A percentile compares a stretch with the other conserved stretches of the same genome.
These are phyloP conservation scores for Caprella mutica DNA, from an alignment of 2,888 invertebrate species.

Conservation along the genomic window DNA sequence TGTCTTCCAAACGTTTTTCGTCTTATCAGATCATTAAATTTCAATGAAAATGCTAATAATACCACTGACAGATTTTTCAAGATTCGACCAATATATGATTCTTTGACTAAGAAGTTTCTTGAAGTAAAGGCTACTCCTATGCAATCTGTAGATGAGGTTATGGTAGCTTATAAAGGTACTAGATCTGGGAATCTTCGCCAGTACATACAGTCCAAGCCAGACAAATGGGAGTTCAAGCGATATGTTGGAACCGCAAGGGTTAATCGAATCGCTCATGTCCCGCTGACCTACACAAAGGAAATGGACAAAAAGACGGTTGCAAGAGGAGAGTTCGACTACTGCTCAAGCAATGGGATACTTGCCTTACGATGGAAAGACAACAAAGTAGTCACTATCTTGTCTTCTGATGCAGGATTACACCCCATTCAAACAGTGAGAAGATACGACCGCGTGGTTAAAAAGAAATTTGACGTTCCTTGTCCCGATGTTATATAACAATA, in stretches of 20 bases:
- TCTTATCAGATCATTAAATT: background rate
- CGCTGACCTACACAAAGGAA: background rate
- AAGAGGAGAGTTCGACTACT: constrained; percentile 1
- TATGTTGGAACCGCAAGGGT: constrained; percentile 1
- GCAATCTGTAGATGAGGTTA: constrained; percentile 17
- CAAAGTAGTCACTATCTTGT: constrained; percentile 10
- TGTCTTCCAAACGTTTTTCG: constrained; percentile 9
- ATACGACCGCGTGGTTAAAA: background rate
- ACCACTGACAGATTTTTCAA: constrained; percentile 15
- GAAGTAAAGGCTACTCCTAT: constrained; percentile 6
- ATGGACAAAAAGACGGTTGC: constrained; percentile 9
- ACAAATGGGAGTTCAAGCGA: constrained; percentile 17
- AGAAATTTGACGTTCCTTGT: constrained; percentile 7
- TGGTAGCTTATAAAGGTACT: constrained; percentile 18
- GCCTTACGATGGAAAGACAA: constrained; percentile 15
- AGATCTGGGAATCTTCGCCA: constrained; percentile 5
- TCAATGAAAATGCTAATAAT: background rate
- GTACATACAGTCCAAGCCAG: constrained; percentile 13
- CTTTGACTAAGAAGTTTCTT: constrained; percentile 9
- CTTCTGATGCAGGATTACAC: constrained; percentile 10
- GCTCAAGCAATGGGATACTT: constrained; percentile 9
- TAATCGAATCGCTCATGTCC: background rate
- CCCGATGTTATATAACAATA: constrained; percentile 12
- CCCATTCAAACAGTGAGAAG: background rate
- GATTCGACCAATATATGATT: background rate